Base-by-base conservation (phyloP, 1,140 invertebrate species). In the Danaus plexippus region DNA sequence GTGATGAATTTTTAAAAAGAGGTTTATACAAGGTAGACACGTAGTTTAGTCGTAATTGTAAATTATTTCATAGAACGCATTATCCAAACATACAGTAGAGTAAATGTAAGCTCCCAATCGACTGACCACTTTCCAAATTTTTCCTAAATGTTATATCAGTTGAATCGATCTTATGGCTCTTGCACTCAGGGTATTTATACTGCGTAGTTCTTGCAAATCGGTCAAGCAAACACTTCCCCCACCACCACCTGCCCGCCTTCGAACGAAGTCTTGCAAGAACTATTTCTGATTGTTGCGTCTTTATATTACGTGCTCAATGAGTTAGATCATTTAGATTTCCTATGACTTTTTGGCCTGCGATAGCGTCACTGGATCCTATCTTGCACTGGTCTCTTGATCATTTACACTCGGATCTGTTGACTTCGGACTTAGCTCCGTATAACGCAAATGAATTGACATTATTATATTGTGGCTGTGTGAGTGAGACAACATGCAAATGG, bases 11-110 rank as follows among this genome's bases (percentile, higher is more conserved):
- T 32, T 32, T 82, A 78, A 73, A 73, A 82, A 73, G 79, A 86
- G 80, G 80, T 85, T 82, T 80, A 85, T 85, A 84, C 82, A 85
- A 85, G 82, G 80, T 85, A 85, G 82, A 76, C 64, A 64, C 67
- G 79, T 83, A 85, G 80, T 63, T 63, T 85, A 85, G 79, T 73
- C 61, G 69, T 78, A 81, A 78, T 73, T 75, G 71, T 74, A 77
- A 70, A 74, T 75, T 73, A 67, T 78, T 74, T 75, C 64, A 66
- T 67, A 66, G 53, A 67, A 64, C 44, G 63, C 64, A 69, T 72
- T 69, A 66, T 73, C 73, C 73, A 61, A 32, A 63, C 63, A 73
- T 57, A 60, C 64, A 54, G 69, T 81, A 81, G 72, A 67, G 71
- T 82, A 77, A 71, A 71, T 81, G 74, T 76, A 78, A 81, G 73